A percentile compares a stretch with the other conserved stretches of the same genome.
These are phyloP conservation scores for Taeniopygia guttata DNA, from an alignment of 2,797 vertebrate species.

Conservation along the genomic window DNA sequence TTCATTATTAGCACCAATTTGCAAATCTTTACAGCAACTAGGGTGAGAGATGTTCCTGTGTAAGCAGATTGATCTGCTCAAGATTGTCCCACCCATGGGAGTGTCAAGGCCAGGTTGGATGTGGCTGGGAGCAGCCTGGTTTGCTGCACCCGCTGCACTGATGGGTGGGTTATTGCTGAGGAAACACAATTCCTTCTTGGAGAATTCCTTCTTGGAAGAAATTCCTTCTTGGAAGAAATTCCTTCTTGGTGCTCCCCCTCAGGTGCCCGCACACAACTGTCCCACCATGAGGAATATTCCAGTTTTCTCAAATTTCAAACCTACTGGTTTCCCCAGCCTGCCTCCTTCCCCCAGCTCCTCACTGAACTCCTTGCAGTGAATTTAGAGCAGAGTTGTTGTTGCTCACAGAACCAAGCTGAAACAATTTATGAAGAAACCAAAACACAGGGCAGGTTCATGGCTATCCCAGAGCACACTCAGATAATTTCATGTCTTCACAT, in stretches of 20 bases:
- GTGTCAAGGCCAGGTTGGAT: not conserved
- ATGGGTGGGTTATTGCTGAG: not conserved
- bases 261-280: not conserved
- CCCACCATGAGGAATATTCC: rapidly evolving
- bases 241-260: not conserved
- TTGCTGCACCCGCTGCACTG: not conserved
- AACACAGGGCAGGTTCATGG: not conserved
- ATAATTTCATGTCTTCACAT: not conserved
- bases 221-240: not conserved
- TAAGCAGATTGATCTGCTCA: not conserved
- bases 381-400: not conserved
- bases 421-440: not conserved
- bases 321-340: not conserved
- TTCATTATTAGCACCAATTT: not conserved
- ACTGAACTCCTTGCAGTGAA: not conserved
- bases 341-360: not conserved
- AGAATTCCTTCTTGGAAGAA: not conserved
- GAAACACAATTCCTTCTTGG: not conserved
- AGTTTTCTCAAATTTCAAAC: not conserved
- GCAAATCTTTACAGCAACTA: rapidly evolving
- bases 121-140: not conserved
- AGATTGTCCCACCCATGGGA: not conserved
- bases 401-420: not conserved
- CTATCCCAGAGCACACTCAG: not conserved
- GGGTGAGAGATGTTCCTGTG: rapidly evolving